Conservation (phyloP, 1,140 invertebrate species). For the Ericerus pela region DNA sequence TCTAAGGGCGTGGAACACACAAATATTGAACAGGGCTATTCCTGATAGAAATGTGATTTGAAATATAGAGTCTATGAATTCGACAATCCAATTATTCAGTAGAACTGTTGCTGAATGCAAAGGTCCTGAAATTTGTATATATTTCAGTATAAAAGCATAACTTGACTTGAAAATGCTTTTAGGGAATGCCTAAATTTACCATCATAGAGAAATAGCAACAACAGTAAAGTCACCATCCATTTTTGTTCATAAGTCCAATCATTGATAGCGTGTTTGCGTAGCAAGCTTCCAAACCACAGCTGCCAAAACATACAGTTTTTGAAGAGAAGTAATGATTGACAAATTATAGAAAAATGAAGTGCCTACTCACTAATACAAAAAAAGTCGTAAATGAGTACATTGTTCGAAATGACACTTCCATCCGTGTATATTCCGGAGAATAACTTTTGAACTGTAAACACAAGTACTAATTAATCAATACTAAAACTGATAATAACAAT, state of each 20-base stretch:
- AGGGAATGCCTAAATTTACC: conserved; percentile 42
- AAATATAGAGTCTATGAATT: conserved; percentile 74
- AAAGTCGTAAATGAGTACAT: conserved; percentile 82
- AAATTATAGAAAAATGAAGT: neutral
- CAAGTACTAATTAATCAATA: conserved; percentile 19
- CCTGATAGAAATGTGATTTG: conserved; percentile 80
- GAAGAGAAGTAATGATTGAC: neutral
- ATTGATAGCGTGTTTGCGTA: conserved; percentile 71
- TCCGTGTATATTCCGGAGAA: conserved; percentile 86
- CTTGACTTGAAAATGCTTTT: neutral
- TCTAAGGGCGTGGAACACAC: conserved; percentile 82
- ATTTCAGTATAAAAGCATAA: conserved; percentile 2
- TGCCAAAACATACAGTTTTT: conserved; percentile 30
- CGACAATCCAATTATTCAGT: conserved; percentile 75
- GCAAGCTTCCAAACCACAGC: conserved; percentile 80
- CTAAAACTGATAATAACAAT: neutral
- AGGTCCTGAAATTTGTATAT: conserved; percentile 53
- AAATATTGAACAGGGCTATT: conserved; percentile 84
- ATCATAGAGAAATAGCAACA: conserved; percentile 80
- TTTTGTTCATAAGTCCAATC: conserved; percentile 98
- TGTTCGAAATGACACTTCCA: conserved; percentile 92
- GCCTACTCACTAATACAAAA: conserved; percentile 61
- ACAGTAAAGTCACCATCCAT: conserved; percentile 81
- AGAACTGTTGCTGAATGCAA: conserved; percentile 82
- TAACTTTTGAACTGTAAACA: conserved; percentile 83